phyloP scores from a whole-genome alignment of 1,140 invertebrate species.

The Rhyzopertha dominica region DNA sequence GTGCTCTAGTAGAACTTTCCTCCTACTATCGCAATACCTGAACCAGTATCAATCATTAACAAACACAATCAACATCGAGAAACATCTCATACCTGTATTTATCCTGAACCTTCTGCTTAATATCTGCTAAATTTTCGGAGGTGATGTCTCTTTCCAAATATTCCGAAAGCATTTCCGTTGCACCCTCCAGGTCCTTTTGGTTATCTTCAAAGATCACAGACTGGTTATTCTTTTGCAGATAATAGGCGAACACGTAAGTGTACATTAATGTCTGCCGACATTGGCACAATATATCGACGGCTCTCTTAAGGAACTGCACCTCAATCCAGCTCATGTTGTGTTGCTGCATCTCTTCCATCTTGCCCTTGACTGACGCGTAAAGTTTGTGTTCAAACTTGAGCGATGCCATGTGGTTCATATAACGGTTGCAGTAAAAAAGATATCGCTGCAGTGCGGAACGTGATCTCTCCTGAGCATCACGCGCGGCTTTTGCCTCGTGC shows the following conservation, averaged over 20 bases:
- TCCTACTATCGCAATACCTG: constrained; percentile 95
- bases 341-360: constrained; percentile 99
- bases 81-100: constrained; percentile 83
- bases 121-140: constrained; percentile 93
- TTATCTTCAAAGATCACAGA: constrained; percentile 99
- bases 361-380: constrained; percentile 89
- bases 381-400: constrained; percentile 97
- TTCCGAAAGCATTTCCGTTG: constrained; percentile 94
- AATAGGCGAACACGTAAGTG: constrained; percentile 99
- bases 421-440: constrained; percentile 97
- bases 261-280: constrained; percentile 98
- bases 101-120: constrained; percentile 99
- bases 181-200: constrained; percentile 95
- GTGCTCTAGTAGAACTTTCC: constrained; percentile 91
- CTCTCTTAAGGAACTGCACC: constrained; percentile 96
- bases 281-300: constrained; percentile 95
- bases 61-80: too few relatives aligned
- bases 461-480: constrained; percentile 93
- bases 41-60: too few relatives aligned
- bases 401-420: constrained; percentile 99
- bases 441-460: constrained; percentile 89
- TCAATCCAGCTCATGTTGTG: constrained; percentile 99
- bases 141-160: constrained; percentile 98
- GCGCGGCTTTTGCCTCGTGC: constrained; percentile 90
- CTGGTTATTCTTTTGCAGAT: constrained; percentile 96